Conservation (phyloP, 1,140 invertebrate species). For the Papilio aristodemus region DNA sequence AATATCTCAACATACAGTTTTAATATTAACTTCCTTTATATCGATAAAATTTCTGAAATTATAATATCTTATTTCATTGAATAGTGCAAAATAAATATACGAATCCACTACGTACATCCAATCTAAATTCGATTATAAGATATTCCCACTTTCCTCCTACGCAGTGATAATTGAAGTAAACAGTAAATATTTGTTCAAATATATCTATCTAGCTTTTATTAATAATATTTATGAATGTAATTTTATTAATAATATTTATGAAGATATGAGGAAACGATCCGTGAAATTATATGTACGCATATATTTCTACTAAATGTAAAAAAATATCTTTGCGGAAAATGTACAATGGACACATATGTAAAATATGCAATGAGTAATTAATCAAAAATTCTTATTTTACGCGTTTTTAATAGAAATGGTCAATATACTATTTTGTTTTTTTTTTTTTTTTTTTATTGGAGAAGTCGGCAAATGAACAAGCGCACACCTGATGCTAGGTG, state of each 20-base stretch:
- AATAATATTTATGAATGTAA: no score
- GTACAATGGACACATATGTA: no score
- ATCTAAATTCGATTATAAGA: constrained; percentile 1
- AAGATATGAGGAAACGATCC: constrained; percentile 9
- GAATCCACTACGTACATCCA: background rate
- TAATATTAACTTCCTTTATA: background rate
- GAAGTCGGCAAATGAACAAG: no score
- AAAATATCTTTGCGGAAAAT: no score
- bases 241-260: no score
- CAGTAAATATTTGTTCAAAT: background rate
- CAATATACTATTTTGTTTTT: no score
- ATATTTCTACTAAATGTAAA: background rate
- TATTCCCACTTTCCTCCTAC: constrained; percentile 1
- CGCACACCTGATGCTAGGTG: no score
- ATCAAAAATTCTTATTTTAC: no score
- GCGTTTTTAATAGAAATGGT: no score
- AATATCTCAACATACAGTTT: background rate
- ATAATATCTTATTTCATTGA: background rate
- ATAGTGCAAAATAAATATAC: background rate
- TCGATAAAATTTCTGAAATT: no score
- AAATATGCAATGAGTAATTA: no score
- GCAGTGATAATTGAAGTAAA: constrained; percentile 10
- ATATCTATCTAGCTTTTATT: background rate
- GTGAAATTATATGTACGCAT: background rate
- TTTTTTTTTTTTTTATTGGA: no score